Evolutionary conservation across 2,888 invertebrate genomes (phyloP).

Genomic region (Leucoma salicis): DNA sequence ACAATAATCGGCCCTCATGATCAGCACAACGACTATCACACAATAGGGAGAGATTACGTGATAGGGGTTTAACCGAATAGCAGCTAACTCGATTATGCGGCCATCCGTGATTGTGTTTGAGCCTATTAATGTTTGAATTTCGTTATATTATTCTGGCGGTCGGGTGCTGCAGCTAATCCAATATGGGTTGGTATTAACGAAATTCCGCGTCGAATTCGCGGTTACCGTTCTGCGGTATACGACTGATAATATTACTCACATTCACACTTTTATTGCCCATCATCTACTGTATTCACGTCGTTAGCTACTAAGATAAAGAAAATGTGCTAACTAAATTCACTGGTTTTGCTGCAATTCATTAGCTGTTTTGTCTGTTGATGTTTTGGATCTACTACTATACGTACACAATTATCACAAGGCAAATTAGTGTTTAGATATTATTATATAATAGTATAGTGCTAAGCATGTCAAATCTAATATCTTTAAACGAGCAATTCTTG

Average conservation of each 20-base stretch:
- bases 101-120: constrained; percentile 80
- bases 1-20: constrained; percentile 79
- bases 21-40: constrained; percentile 70
- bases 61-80: constrained; percentile 79
- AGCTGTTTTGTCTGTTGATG: too few relatives aligned
- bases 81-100: constrained; percentile 80
- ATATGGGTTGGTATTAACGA: constrained; percentile 70
- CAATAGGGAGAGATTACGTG: constrained; percentile 78
- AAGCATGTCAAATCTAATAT: too few relatives aligned
- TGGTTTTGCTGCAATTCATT: too few relatives aligned
- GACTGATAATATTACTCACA: constrained; percentile 46
- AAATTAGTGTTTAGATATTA: too few relatives aligned
- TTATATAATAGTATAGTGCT: too few relatives aligned
- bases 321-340: background rate
- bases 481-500: too few relatives aligned
- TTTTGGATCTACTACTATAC: too few relatives aligned
- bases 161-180: constrained; percentile 67
- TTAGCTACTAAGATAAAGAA: constrained; percentile 22
- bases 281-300: constrained; percentile 34
- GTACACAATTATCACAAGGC: too few relatives aligned
- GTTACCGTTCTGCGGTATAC: constrained; percentile 38
- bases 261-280: constrained; percentile 41
- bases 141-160: constrained; percentile 77
- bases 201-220: constrained; percentile 56
- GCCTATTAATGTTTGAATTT: constrained; percentile 81